Conservation (phyloP, 2,797 vertebrate species). For the Microchirus variegatus region DNA sequence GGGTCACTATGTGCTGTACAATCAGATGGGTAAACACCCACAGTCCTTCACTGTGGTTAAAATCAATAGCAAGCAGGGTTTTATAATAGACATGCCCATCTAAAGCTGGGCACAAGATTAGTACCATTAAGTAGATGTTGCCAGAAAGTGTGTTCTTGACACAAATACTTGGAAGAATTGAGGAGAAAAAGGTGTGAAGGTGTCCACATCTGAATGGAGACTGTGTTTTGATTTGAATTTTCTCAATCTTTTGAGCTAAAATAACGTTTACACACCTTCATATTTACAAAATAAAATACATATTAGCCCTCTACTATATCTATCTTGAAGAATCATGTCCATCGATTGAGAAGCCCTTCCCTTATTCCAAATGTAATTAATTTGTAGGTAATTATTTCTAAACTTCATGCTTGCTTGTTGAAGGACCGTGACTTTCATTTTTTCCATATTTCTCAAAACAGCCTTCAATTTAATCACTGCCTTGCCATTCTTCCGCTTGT, state of each 20-base stretch:
- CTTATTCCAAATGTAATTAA: slow-evolving; percentile 66
- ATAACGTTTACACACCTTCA: neutral
- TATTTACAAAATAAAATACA: neutral
- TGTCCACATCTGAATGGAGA: no score
- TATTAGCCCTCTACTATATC: neutral
- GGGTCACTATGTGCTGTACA: slow-evolving; percentile 46
- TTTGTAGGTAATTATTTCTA: slow-evolving; percentile 26
- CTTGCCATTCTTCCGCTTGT: slow-evolving; percentile 22
- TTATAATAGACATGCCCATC: slow-evolving; percentile 47
- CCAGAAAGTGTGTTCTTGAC: slow-evolving; percentile 19
- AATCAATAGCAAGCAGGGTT: slow-evolving; percentile 56
- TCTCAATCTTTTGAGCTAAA: no score
- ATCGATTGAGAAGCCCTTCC: neutral
- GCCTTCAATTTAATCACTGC: slow-evolving; percentile 66
- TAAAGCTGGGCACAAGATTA: slow-evolving; percentile 36
- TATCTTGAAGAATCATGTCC: no score
- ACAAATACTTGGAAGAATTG: slow-evolving; percentile 5
- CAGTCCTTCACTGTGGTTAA: slow-evolving; percentile 43
- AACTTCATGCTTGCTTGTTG: slow-evolving; percentile 53
- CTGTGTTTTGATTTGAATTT: no score
- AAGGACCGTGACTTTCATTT: slow-evolving; percentile 55
- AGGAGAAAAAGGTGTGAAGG: slow-evolving; percentile 19
- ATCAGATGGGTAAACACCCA: slow-evolving; percentile 61
- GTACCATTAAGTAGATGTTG: slow-evolving; percentile 34
- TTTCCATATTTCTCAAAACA: slow-evolving; percentile 56